Conservation (phyloP, 2,888 invertebrate genomes). For the Phorcus lineatus region DNA sequence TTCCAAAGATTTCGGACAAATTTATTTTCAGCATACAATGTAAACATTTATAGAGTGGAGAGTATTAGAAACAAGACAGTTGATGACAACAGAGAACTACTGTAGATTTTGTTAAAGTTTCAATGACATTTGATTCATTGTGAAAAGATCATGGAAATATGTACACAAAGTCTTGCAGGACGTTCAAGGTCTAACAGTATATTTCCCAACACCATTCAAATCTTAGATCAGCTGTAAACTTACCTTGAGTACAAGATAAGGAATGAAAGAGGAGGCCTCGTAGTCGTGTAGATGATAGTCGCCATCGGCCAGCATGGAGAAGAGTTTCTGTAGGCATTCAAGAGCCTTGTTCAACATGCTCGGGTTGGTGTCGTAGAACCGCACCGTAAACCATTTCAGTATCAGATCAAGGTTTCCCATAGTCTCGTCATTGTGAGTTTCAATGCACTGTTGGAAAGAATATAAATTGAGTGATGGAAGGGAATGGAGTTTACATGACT, state of each 20-base stretch:
- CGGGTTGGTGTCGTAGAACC: conserved; percentile 99
- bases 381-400: conserved; percentile 94
- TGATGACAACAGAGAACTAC: too few relatives aligned
- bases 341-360: conserved; percentile 96
- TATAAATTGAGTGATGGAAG: neutral
- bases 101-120: too few relatives aligned
- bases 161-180: too few relatives aligned
- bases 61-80: too few relatives aligned
- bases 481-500: neutral
- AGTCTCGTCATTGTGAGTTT: conserved; percentile 86
- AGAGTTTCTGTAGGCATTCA: conserved; percentile 90
- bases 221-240: neutral
- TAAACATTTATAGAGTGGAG: too few relatives aligned
- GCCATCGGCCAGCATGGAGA: conserved; percentile 85
- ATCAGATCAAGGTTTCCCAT: conserved; percentile 94
- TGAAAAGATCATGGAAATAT: too few relatives aligned
- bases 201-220: too few relatives aligned
- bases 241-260: conserved; percentile 94
- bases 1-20: too few relatives aligned
- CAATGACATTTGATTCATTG: too few relatives aligned
- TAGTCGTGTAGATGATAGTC: conserved; percentile 91
- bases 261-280: conserved; percentile 94
- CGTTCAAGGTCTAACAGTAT: too few relatives aligned
- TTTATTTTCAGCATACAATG: too few relatives aligned
- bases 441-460: conserved; percentile 80